phyloP scores from a whole-genome alignment of 2,888 invertebrate species.

The Papilio elwesi region DNA sequence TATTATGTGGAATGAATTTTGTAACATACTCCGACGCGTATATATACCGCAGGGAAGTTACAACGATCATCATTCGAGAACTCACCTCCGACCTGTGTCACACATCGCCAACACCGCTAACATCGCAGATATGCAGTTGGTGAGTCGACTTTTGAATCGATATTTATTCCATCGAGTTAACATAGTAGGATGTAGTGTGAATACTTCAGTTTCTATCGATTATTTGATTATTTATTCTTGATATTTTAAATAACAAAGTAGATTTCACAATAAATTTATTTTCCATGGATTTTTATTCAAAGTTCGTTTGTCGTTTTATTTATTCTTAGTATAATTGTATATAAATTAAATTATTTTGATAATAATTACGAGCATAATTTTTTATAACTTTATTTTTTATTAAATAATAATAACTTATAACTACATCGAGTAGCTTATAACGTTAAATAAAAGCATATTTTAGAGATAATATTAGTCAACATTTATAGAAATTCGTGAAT shows the following conservation, averaged over 20 bases:
- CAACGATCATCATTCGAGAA: slow-evolving; percentile 65
- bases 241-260: too few relatives aligned
- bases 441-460: neutral
- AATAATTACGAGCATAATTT: too few relatives aligned
- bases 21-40: slow-evolving; percentile 61
- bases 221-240: too few relatives aligned
- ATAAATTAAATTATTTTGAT: too few relatives aligned
- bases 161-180: slow-evolving; percentile 21
- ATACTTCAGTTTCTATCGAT: slow-evolving; percentile 30
- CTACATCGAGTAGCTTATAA: neutral
- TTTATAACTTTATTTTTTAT: neutral
- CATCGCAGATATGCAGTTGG: slow-evolving; percentile 72
- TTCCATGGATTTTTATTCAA: too few relatives aligned
- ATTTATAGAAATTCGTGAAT: neutral
- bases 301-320: too few relatives aligned
- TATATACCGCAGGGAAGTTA: slow-evolving; percentile 64
- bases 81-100: slow-evolving; percentile 70
- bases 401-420: neutral
- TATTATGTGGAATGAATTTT: slow-evolving; percentile 74
- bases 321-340: too few relatives aligned
- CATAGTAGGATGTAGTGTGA: neutral
- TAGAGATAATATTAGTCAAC: neutral
- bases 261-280: too few relatives aligned
- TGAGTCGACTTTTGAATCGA: slow-evolving; percentile 56
- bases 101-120: slow-evolving; percentile 47